phyloP scores from a whole-genome alignment of 2,113 vertebrate species.

The Eulemur macaco region DNA sequence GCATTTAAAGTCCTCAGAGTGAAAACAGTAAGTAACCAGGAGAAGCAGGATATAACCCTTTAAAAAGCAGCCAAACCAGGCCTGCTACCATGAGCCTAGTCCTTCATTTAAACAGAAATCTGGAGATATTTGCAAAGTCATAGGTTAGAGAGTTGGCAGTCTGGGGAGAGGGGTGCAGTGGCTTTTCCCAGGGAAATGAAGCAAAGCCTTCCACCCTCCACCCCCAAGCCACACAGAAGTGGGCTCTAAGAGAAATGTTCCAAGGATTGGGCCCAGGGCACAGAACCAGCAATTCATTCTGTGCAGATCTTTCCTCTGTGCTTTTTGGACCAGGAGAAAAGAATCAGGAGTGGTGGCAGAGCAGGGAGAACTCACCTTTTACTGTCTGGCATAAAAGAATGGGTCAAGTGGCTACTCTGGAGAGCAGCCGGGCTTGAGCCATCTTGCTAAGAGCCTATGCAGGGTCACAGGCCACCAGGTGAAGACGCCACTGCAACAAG shows the following conservation, averaged over 20 bases:
- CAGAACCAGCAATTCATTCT: background rate
- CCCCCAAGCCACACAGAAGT: too few species aligned
- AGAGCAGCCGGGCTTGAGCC: background rate
- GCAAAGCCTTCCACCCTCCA: background rate
- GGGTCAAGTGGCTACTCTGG: background rate
- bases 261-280: background rate
- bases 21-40: background rate
- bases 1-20: background rate
- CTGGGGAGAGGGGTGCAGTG: fast-evolving
- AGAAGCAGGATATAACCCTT: background rate
- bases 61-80: background rate
- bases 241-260: background rate
- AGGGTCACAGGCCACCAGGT: background rate
- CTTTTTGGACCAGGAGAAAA: background rate
- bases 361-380: background rate
- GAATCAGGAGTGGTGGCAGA: too few species aligned
- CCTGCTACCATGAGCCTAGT: background rate
- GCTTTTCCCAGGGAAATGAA: background rate
- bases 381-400: background rate
- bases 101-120: background rate
- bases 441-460: background rate
- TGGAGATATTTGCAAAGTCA: background rate
- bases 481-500: background rate
- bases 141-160: background rate
- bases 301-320: background rate